Evolutionary conservation across 2,113 vertebrate species (phyloP).

Genomic region (Eulemur macaco): DNA sequence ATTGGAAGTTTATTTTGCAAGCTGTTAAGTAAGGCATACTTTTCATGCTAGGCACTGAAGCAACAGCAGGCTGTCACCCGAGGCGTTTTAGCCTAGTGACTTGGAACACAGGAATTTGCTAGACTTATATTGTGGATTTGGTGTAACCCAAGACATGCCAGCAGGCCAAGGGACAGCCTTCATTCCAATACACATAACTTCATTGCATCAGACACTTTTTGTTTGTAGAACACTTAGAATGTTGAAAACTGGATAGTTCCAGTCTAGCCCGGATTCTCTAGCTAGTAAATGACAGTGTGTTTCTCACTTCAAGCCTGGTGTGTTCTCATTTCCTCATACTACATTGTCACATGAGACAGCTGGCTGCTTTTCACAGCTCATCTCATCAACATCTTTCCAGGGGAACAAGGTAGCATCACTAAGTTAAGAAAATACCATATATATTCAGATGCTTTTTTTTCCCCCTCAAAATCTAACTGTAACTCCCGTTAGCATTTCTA

Average conservation of each 20-base stretch:
- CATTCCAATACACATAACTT: slow-evolving; percentile 12
- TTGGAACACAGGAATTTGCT: slow-evolving; percentile 47
- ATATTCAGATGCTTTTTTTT: neutral
- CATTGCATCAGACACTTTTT: neutral
- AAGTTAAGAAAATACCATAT: neutral
- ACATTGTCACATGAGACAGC: neutral
- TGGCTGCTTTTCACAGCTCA: neutral
- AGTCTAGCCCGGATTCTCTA: neutral
- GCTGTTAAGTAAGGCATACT: neutral
- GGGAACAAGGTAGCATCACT: neutral
- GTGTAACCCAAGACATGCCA: slow-evolving; percentile 50
- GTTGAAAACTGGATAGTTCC: neutral
- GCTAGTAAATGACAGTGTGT: neutral
- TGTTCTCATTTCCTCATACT: neutral
- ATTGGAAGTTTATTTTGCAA: slow-evolving; percentile 22
- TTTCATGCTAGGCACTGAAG: slow-evolving; percentile 18
- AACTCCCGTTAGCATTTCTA: neutral
- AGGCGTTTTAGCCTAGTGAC: slow-evolving; percentile 43
- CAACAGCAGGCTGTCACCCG: neutral
- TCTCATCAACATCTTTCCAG: neutral
- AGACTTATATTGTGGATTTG: slow-evolving; percentile 65
- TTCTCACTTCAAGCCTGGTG: neutral
- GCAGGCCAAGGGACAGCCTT: slow-evolving; percentile 29
- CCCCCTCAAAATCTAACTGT: neutral
- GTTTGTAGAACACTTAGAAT: neutral